These are phyloP conservation scores for Gari tellinella DNA, from an alignment of 2,888 invertebrate genomes.

Conservation along the genomic window DNA sequence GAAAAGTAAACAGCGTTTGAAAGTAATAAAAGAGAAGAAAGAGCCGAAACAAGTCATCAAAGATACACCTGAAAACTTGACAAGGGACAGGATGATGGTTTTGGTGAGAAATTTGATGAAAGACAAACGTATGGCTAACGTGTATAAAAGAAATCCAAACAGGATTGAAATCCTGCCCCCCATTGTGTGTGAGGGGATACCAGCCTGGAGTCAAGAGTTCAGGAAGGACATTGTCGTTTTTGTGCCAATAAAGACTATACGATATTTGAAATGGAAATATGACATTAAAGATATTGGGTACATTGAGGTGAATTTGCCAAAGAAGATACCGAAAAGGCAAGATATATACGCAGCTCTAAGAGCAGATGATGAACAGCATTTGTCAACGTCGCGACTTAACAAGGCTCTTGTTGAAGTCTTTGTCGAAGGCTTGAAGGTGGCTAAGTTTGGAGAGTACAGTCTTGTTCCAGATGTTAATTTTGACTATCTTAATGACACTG, in stretches of 20 bases:
- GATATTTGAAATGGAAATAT: slow-evolving; percentile 50
- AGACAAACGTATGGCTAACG: slow-evolving; percentile 44
- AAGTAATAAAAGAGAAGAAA: slow-evolving; percentile 44
- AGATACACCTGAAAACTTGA: slow-evolving; percentile 45
- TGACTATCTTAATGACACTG: slow-evolving; percentile 53
- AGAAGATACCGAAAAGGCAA: slow-evolving; percentile 24
- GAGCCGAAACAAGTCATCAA: slow-evolving; percentile 9
- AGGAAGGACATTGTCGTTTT: slow-evolving; percentile 35
- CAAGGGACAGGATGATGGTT: slow-evolving; percentile 49
- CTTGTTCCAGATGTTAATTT: slow-evolving; percentile 51
- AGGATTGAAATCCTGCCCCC: slow-evolving; percentile 52
- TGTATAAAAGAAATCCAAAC: slow-evolving; percentile 46
- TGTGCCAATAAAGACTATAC: slow-evolving; percentile 54
- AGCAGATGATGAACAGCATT: slow-evolving; percentile 68
- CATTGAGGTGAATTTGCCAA: slow-evolving; percentile 43
- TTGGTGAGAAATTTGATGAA: slow-evolving; percentile 44
- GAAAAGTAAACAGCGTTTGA: slow-evolving; percentile 18
- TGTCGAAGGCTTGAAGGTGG: slow-evolving; percentile 59
- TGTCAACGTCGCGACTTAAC: slow-evolving; percentile 72
- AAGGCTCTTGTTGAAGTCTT: slow-evolving; percentile 65
- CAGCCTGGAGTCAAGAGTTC: slow-evolving; percentile 54
- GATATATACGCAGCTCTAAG: slow-evolving; percentile 56
- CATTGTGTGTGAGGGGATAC: slow-evolving; percentile 41
- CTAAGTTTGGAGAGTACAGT: slow-evolving; percentile 50
- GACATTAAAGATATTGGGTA: slow-evolving; percentile 38